These are phyloP conservation scores for Acanthiza pusilla DNA, from an alignment of 2,797 vertebrate species.

Conservation along the genomic window DNA sequence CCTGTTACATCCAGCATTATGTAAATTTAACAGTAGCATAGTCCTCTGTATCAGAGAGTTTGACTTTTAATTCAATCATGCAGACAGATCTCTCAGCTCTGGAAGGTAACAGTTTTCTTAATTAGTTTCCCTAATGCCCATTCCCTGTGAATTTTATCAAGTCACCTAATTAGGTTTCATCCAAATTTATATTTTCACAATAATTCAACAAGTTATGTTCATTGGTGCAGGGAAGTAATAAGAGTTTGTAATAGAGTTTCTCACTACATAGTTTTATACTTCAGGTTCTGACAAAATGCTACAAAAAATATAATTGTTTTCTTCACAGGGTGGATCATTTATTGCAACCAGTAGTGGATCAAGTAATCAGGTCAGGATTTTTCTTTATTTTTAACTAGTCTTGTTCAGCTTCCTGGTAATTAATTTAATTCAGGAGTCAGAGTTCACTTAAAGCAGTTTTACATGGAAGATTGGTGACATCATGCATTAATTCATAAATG, in stretches of 20 bases:
- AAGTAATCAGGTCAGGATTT: slow-evolving; percentile 49
- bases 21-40: not conserved
- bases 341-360: not conserved
- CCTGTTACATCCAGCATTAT: not conserved
- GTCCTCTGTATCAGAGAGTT: not conserved
- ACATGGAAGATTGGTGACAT: not conserved
- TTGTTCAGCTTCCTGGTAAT: not conserved
- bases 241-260: not conserved
- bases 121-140: not conserved
- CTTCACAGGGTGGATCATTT: slow-evolving; percentile 56
- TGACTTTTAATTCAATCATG: not conserved
- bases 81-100: not conserved
- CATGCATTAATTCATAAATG: not conserved
- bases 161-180: not conserved
- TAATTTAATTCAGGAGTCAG: not conserved
- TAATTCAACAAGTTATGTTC: not conserved
- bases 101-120: not conserved
- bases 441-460: not conserved
- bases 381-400: not conserved
- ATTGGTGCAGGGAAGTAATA: not conserved
- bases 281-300: not conserved
- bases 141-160: not conserved
- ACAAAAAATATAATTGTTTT: not conserved
- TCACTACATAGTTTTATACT: not conserved
- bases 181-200: not conserved